Evolutionary conservation across 2,113 vertebrate genomes (phyloP), one percentile per base, ranked within the genome.

Genomic region (Lampris megalopsis): DNA sequence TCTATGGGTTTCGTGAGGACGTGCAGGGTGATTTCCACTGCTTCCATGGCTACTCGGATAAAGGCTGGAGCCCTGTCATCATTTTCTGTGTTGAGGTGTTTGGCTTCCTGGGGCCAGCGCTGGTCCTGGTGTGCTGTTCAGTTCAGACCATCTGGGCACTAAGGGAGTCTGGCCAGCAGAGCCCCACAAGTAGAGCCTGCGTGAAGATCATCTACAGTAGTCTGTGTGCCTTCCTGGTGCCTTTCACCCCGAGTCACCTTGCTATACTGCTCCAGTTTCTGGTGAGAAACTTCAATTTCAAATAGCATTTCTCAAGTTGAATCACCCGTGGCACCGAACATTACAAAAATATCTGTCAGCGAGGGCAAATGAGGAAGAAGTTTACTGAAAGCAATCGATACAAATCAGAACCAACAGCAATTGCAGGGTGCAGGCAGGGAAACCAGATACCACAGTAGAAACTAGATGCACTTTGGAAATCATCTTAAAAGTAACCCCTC

Each of bases 181-280:
- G 84, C 41, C 1, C 54, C 0, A 73, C 83, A 70, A 91, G 80
- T 47, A 73, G 5, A 43, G 78, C 92, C 71, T 94, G 93, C 11
- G 80, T 96, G 77, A 88, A 92, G 85, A 95, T 96, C 9, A 95
- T 97, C 9, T 87, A 92, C 36, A 94, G 93, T 84, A 96, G 94
- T 65, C 85, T 98, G 0, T 81, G 91, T 0, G 93, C 96, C 53
- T 99, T 98, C 48, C 84, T 99, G 73, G 63, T 95, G 63, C 97
- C 96, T 9, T 98, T 98, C 78, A 95, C 95, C 0, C 96, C 97
- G 0, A 86, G 95, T n/a, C 97, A 98, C 86, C 41, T 97, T 1
- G 95, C 77, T 0, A 96, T 98, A 73, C 90, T 94, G 43, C 89
- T 98, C 54, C 97, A 98, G 90, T 98, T 94, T 86, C 92, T 98